These are phyloP conservation scores for Eonycteris spelaea DNA, from an alignment of 2,113 vertebrate species.

Conservation along the genomic window DNA sequence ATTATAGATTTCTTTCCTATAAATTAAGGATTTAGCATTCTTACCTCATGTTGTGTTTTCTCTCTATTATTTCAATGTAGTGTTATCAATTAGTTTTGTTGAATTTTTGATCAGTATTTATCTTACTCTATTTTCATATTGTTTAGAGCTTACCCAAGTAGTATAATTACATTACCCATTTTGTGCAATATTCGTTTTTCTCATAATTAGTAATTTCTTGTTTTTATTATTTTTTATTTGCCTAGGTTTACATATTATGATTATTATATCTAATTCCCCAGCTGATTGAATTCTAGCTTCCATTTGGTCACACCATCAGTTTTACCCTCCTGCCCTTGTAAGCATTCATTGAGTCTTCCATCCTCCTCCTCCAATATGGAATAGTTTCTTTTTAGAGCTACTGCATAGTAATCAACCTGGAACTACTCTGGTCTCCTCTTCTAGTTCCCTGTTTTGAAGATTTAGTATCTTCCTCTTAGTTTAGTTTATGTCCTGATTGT, in stretches of 20 bases:
- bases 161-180: not conserved
- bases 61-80: not conserved
- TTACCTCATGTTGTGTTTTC: not conserved
- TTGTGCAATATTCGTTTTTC: not conserved
- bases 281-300: not conserved
- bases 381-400: not conserved
- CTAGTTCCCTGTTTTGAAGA: not conserved
- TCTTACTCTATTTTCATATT: not conserved
- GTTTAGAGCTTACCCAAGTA: not conserved
- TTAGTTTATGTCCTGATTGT: not conserved
- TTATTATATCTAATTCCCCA: not conserved
- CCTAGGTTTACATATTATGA: not conserved
- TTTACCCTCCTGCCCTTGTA: not conserved
- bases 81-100: not conserved
- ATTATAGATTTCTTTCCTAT: not conserved
- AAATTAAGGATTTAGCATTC: not conserved
- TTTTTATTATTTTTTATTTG: not conserved
- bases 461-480: not conserved
- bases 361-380: not conserved
- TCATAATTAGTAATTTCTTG: not conserved
- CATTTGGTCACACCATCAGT: not conserved
- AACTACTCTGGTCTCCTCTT: not conserved
- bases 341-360: not conserved
- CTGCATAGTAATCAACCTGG: not conserved
- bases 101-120: not conserved